These are phyloP conservation scores for Bombus sylvicola DNA, from an alignment of 1,140 invertebrate genomes.

Conservation along the genomic window DNA sequence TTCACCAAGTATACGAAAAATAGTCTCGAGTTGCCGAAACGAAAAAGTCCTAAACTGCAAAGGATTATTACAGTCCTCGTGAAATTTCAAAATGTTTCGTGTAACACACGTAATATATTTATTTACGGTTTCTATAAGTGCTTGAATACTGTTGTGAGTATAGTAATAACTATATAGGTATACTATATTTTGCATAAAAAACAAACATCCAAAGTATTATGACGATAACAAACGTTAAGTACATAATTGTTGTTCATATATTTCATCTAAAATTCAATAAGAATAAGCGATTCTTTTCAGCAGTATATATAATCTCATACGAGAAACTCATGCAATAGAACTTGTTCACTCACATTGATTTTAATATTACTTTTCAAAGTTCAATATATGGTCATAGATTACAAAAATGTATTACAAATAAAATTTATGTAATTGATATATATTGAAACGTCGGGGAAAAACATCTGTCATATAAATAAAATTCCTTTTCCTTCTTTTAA, in stretches of 20 bases:
- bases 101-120: too few species aligned
- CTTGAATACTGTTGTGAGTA: too few species aligned
- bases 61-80: not conserved
- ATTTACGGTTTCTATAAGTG: too few species aligned
- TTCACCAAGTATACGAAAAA: not conserved
- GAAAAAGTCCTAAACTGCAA: not conserved
- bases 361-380: not conserved
- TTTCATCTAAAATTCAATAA: not conserved
- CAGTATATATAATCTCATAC: too few species aligned
- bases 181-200: too few species aligned
- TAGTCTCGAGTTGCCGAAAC: not conserved
- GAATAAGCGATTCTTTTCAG: too few species aligned
- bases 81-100: too few species aligned
- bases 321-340: not conserved
- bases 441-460: not conserved
- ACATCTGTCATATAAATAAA: conserved; percentile 13
- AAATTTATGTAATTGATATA: not conserved
- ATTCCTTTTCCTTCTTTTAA: conserved; percentile 1
- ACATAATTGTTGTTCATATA: not conserved
- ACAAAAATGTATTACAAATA: not conserved
- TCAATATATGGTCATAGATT: not conserved
- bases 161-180: too few species aligned
- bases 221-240: too few species aligned
- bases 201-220: too few species aligned
- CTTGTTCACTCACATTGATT: not conserved